Conservation (phyloP, 1,140 invertebrate species). For the Megalopta genalis region DNA sequence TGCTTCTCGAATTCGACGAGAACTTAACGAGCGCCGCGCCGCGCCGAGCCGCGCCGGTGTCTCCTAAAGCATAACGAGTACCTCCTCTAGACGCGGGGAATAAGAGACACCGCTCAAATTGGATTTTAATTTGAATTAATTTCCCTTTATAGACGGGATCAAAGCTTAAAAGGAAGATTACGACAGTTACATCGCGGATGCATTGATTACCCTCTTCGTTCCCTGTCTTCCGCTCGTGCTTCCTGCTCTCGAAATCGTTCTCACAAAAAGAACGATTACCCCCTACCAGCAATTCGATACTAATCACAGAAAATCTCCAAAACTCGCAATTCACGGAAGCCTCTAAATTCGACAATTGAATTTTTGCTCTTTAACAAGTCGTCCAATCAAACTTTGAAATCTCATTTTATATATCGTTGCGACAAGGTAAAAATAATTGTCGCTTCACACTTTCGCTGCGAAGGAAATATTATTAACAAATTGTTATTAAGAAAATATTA, state of each 20-base stretch:
- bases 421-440: too few species aligned
- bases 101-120: conserved; percentile 58
- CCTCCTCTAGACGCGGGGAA: conserved; percentile 40
- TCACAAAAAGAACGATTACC: too few species aligned
- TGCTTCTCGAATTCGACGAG: conserved; percentile 56
- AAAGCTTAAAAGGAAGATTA: conserved; percentile 54
- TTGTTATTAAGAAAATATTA: too few species aligned
- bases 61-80: conserved; percentile 61
- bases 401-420: conserved; percentile 5
- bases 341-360: too few species aligned
- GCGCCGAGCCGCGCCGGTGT: conserved; percentile 24
- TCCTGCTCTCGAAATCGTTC: neutral
- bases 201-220: conserved; percentile 47
- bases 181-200: conserved; percentile 48
- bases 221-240: neutral
- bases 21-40: conserved; percentile 59
- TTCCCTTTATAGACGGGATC: conserved; percentile 57
- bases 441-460: too few species aligned
- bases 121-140: conserved; percentile 68
- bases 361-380: too few species aligned
- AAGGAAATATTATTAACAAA: too few species aligned
- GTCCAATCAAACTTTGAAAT: neutral
- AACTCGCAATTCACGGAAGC: too few species aligned
- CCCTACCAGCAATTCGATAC: too few species aligned
- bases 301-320: too few species aligned